Conservation (phyloP, 2,888 invertebrate genomes). For the Anagyrus pseudococci region DNA sequence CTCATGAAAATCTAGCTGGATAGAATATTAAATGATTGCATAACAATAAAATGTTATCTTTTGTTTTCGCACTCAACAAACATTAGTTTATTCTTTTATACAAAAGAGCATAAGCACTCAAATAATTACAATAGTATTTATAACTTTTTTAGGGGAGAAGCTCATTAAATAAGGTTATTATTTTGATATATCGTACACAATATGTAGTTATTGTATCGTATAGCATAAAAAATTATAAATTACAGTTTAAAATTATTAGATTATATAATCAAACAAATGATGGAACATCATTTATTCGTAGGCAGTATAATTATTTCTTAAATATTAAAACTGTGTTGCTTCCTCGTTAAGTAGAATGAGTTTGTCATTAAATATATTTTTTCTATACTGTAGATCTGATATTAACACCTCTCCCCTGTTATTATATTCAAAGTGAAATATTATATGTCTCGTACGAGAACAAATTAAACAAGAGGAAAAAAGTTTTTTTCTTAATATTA, state of each 20-base stretch:
- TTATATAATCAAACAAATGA: too few relatives aligned
- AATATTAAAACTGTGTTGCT: not conserved
- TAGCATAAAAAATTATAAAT: too few relatives aligned
- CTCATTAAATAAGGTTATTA: too few relatives aligned
- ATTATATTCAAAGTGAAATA: not conserved
- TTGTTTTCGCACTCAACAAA: slow-evolving; percentile 12
- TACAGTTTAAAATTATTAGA: too few relatives aligned
- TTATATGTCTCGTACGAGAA: too few relatives aligned
- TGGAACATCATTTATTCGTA: not conserved
- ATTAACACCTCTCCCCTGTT: not conserved
- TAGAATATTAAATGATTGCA: slow-evolving; percentile 27
- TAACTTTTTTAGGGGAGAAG: not conserved
- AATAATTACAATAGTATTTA: not conserved
- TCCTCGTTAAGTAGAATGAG: too few relatives aligned
- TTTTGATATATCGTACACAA: too few relatives aligned
- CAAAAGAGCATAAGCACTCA: slow-evolving; percentile 21
- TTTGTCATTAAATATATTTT: too few relatives aligned
- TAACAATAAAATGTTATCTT: slow-evolving; percentile 23
- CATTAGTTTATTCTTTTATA: slow-evolving; percentile 15
- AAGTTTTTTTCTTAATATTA: too few relatives aligned
- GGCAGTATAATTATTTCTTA: not conserved
- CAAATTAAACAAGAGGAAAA: too few relatives aligned
- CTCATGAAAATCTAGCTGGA: slow-evolving; percentile 24
- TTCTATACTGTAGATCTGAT: too few relatives aligned
- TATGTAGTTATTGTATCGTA: too few relatives aligned